phyloP scores from a whole-genome alignment of 2,888 invertebrate species.

The Coelogynopora nodosa region DNA sequence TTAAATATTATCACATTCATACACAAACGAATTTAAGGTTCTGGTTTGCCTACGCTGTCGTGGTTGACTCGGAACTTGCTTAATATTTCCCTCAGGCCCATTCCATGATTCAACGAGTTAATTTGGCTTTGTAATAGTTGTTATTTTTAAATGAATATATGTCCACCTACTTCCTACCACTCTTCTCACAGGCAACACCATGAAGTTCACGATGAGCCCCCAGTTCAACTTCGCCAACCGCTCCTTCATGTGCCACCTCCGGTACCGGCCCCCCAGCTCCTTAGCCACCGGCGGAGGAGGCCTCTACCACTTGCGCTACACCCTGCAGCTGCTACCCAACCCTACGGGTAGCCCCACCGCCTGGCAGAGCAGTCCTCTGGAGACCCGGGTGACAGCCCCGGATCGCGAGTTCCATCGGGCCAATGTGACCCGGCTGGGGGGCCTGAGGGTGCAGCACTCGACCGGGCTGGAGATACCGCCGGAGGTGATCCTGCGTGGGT shows the following conservation, averaged over 20 bases:
- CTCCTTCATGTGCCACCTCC: background rate
- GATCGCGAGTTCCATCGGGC: background rate
- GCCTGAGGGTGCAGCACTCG: background rate
- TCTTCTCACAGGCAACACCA: background rate
- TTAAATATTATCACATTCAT: too few relatives aligned
- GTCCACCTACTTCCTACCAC: too few relatives aligned
- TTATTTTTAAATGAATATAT: too few relatives aligned
- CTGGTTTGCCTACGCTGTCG: too few relatives aligned
- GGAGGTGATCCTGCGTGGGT: background rate
- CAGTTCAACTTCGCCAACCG: background rate
- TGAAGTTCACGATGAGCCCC: background rate
- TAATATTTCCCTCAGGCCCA: background rate
- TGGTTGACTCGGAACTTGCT: background rate
- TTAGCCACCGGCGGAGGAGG: too few relatives aligned
- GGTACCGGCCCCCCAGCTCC: background rate
- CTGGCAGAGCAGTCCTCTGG: background rate
- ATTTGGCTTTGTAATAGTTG: too few relatives aligned
- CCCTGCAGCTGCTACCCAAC: background rate
- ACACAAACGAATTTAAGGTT: too few relatives aligned
- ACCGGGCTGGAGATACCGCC: background rate
- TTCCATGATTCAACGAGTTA: background rate
- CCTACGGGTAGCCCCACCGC: background rate
- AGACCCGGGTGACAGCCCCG: background rate
- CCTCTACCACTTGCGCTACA: background rate
- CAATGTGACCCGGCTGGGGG: background rate